A percentile compares a stretch with the other conserved stretches of the same genome.
Evolutionary conservation across 2,888 invertebrate genomes (phyloP).

Genomic region (Agonum fuliginosum): DNA sequence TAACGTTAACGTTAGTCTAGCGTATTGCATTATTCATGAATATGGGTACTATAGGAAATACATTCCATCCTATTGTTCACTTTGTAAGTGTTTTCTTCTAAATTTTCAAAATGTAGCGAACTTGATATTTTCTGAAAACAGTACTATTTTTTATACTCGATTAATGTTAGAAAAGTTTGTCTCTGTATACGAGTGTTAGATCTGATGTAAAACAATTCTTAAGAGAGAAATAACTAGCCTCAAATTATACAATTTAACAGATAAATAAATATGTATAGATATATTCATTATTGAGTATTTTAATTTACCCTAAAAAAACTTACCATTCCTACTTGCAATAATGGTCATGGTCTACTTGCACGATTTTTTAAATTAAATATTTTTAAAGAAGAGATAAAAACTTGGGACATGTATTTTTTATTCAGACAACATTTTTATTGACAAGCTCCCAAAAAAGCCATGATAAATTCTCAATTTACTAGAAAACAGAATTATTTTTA

Average conservation of each 20-base stretch:
- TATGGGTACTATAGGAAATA: constrained; percentile 33
- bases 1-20: neutral
- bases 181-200: constrained; percentile 56
- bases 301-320: no score
- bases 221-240: constrained; percentile 38
- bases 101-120: constrained; percentile 52
- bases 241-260: constrained; percentile 49
- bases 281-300: no score
- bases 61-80: constrained; percentile 56
- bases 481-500: no score
- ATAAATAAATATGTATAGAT: constrained; percentile 49
- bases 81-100: constrained; percentile 53
- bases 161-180: constrained; percentile 48
- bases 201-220: constrained; percentile 41
- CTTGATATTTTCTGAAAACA: constrained; percentile 55
- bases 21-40: constrained; percentile 29
- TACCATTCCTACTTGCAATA: no score
- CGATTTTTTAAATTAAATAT: no score
- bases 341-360: no score
- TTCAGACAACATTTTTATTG: no score
- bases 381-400: no score
- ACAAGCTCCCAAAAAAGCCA: no score
- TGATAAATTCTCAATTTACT: no score
- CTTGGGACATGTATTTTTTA: no score
- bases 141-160: constrained; percentile 59